phyloP scores from a whole-genome alignment of 2,888 invertebrate genomes.

The Pandemis cinnamomeana region DNA sequence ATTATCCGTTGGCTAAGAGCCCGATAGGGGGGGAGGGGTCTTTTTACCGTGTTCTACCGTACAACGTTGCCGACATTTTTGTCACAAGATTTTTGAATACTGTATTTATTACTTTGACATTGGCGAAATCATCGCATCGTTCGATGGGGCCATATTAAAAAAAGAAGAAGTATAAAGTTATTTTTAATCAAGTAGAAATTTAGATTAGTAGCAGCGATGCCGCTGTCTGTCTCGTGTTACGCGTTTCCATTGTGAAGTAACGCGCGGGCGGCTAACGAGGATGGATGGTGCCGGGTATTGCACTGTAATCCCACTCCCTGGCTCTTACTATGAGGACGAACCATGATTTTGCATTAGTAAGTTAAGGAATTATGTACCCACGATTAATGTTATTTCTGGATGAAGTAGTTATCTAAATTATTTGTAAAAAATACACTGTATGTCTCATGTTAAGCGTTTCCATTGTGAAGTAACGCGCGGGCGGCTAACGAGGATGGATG shows the following conservation, averaged over 20 bases:
- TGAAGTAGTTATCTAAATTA: background rate
- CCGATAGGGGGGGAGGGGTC: no score
- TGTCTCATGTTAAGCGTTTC: constrained; percentile 16
- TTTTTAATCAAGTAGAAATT: background rate
- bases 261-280: constrained; percentile 56
- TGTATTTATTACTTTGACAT: no score
- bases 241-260: constrained; percentile 31
- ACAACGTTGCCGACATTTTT: no score
- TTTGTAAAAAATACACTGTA: background rate
- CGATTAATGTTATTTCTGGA: background rate
- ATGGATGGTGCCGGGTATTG: constrained; percentile 65
- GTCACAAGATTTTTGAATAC: no score
- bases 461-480: constrained; percentile 41
- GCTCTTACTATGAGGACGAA: constrained; percentile 37
- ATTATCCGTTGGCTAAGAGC: no score
- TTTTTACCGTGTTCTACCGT: no score
- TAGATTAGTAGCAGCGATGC: background rate
- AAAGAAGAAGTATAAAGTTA: no score
- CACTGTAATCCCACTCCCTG: constrained; percentile 54
- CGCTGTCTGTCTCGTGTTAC: constrained; percentile 12
- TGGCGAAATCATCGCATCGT: no score
- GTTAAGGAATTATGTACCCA: no score
- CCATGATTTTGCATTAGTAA: background rate
- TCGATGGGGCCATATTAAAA: no score
- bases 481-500: constrained; percentile 65